Evolutionary conservation across 2,888 invertebrate genomes (phyloP).

Genomic region (Plemyria rubiginata): DNA sequence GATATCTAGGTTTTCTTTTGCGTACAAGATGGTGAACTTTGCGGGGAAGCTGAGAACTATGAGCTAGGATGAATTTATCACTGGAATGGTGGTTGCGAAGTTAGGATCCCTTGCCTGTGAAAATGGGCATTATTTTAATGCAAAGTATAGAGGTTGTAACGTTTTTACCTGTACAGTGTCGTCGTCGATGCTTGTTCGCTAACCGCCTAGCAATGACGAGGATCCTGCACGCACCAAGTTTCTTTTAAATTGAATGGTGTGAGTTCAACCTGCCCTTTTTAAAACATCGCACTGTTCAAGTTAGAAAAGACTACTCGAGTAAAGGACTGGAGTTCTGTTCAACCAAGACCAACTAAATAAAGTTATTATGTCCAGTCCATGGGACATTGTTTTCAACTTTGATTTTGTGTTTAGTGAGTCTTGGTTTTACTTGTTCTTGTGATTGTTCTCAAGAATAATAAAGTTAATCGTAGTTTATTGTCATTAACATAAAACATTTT

Average conservation of each 20-base stretch:
- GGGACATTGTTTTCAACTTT: slow-evolving; percentile 64
- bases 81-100: slow-evolving; percentile 79
- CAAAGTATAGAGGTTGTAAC: slow-evolving; percentile 96
- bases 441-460: slow-evolving; percentile 62
- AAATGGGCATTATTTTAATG: slow-evolving; percentile 96
- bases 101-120: slow-evolving; percentile 87
- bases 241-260: slow-evolving; percentile 85
- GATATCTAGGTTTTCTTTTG: slow-evolving; percentile 77
- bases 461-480: slow-evolving; percentile 41
- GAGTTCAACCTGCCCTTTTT: slow-evolving; percentile 74
- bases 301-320: slow-evolving; percentile 83
- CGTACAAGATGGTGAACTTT: slow-evolving; percentile 80
- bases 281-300: slow-evolving; percentile 82
- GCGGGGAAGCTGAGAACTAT: slow-evolving; percentile 84
- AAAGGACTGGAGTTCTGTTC: slow-evolving; percentile 84
- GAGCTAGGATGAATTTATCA: slow-evolving; percentile 79
- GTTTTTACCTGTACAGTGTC: slow-evolving; percentile 79
- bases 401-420: slow-evolving; percentile 83
- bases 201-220: slow-evolving; percentile 63
- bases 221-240: slow-evolving; percentile 79
- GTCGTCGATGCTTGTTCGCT: slow-evolving; percentile 64
- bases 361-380: slow-evolving; percentile 62
- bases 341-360: slow-evolving; percentile 85
- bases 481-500: slow-evolving; percentile 39
- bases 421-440: slow-evolving; percentile 81